Evolutionary conservation across 2,113 vertebrate species (phyloP).

Genomic region (Podarcis cretensis): DNA sequence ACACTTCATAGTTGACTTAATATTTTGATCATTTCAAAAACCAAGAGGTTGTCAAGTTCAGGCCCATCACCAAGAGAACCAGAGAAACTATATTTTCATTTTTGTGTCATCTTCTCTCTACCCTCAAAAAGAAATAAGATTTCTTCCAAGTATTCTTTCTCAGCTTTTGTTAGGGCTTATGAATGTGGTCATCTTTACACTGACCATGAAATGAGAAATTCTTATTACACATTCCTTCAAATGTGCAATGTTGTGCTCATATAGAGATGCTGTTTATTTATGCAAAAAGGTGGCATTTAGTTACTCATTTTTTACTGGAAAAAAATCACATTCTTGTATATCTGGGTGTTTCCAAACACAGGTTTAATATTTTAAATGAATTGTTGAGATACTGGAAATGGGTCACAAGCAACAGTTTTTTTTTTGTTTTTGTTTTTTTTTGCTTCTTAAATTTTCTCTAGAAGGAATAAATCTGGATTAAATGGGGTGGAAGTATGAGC

Average conservation of each 20-base stretch:
- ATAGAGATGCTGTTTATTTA: not conserved
- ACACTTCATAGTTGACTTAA: not conserved
- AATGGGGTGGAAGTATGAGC: no score
- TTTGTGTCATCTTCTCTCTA: not conserved
- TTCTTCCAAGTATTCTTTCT: not conserved
- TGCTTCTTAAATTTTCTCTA: no score
- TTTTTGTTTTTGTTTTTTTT: no score
- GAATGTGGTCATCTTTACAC: not conserved
- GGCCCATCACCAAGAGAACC: not conserved
- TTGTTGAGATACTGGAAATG: no score
- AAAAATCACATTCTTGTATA: not conserved
- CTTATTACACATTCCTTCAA: not conserved
- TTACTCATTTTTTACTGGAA: not conserved
- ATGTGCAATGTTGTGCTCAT: not conserved
- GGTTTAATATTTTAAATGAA: no score
- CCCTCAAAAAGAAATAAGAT: no score
- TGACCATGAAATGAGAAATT: not conserved
- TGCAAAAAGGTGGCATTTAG: no score
- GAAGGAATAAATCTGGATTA: no score
- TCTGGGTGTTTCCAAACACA: not conserved
- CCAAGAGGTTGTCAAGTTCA: not conserved
- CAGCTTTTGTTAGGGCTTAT: not conserved
- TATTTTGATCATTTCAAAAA: not conserved
- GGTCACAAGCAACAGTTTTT: no score
- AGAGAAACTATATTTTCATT: no score